A percentile compares a stretch with the other conserved stretches of the same genome.
These are phyloP conservation scores for Cyanocitta stelleri DNA, from an alignment of 2,113 vertebrate genomes.

Conservation along the genomic window DNA sequence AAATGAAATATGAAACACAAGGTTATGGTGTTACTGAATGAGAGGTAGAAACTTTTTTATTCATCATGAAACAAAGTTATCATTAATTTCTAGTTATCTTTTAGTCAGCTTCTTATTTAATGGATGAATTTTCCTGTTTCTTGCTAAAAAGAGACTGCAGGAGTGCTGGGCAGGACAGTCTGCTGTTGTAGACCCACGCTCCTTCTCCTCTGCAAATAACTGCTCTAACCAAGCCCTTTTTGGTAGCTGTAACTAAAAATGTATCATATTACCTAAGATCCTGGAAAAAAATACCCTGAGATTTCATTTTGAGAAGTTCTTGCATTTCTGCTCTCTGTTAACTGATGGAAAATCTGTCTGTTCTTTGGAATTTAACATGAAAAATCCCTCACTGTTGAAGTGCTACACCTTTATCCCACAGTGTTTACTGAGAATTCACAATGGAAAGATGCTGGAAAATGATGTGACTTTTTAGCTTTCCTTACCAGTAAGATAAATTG, in stretches of 20 bases:
- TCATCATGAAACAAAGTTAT: neutral
- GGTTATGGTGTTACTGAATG: neutral
- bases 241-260: neutral
- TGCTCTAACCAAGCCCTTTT: neutral
- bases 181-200: neutral
- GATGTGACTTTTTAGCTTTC: neutral
- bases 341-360: neutral
- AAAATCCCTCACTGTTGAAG: neutral
- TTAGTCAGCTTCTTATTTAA: neutral
- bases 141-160: neutral
- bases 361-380: neutral
- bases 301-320: neutral
- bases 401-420: neutral
- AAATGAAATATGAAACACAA: neutral
- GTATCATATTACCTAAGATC: neutral
- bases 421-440: neutral
- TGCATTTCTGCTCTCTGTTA: neutral
- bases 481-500: neutral
- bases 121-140: neutral
- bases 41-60: neutral
- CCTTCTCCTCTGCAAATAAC: neutral
- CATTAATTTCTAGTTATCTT: neutral
- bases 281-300: neutral
- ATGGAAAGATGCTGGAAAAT: neutral
- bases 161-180: neutral